These are phyloP conservation scores for Vombatus ursinus DNA, from an alignment of 2,113 vertebrate genomes.

Conservation along the genomic window DNA sequence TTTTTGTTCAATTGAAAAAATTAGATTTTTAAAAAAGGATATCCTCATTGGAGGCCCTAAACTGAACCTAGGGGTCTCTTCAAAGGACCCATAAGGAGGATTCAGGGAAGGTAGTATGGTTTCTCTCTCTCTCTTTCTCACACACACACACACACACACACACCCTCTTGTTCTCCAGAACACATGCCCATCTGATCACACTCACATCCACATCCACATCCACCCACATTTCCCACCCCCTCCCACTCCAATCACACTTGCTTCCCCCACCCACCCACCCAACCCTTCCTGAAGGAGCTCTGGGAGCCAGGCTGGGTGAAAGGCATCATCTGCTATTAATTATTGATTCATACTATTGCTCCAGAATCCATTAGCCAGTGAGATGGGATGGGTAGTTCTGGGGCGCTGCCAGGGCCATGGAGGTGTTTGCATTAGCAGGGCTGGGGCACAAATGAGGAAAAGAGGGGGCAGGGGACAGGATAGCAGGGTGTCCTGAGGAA, in stretches of 20 bases:
- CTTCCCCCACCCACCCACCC: neutral
- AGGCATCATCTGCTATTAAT: neutral
- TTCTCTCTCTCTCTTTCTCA: too few species aligned
- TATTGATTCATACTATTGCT: neutral
- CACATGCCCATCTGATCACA: neutral
- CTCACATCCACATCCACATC: neutral
- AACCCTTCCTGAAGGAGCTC: neutral
- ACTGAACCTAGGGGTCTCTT: neutral
- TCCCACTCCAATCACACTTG: neutral
- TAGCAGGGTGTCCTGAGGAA: neutral
- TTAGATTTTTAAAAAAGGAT: neutral
- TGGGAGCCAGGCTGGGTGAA: neutral
- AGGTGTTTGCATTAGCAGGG: neutral
- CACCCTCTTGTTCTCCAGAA: neutral
- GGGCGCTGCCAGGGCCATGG: neutral
- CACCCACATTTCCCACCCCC: neutral
- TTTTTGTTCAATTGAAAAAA: neutral
- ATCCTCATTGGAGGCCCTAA: neutral
- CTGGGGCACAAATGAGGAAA: neutral
- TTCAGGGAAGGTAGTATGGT: neutral
- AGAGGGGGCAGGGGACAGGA: neutral
- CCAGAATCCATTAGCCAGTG: slow-evolving; percentile 11
- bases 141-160: too few species aligned
- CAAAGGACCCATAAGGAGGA: neutral
- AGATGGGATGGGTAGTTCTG: neutral